Evolutionary conservation across 2,113 vertebrate species (phyloP).

Genomic region (Oreochromis spilurus): DNA sequence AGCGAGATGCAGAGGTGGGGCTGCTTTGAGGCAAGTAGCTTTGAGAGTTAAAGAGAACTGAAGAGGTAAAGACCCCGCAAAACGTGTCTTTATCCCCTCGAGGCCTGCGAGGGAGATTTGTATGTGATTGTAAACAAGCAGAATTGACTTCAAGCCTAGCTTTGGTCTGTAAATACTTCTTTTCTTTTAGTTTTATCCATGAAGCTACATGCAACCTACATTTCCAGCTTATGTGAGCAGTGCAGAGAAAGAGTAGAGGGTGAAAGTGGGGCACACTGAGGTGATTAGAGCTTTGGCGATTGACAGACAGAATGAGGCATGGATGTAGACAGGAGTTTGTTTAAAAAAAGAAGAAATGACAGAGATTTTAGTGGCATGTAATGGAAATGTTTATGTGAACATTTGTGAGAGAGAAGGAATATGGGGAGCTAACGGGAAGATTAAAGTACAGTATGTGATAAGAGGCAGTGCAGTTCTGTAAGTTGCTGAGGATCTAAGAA

Average conservation of each 20-base stretch:
- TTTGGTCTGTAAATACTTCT: background rate
- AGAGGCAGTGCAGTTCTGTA: background rate
- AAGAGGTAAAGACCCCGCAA: background rate
- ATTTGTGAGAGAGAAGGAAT: background rate
- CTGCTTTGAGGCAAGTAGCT: background rate
- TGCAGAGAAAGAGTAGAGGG: background rate
- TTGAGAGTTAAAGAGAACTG: background rate
- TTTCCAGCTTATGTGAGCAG: background rate
- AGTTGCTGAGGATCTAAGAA: conserved; percentile 22
- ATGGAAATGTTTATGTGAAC: conserved; percentile 9
- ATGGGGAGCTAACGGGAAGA: background rate
- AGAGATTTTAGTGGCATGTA: background rate
- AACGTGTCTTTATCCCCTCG: background rate
- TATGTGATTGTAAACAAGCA: conserved; percentile 11
- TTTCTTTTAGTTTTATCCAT: background rate
- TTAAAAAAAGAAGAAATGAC: background rate
- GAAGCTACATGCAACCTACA: background rate
- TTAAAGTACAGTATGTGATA: background rate
- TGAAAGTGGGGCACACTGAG: background rate
- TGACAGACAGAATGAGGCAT: conserved; percentile 12
- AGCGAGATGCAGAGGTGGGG: background rate
- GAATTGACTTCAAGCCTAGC: background rate
- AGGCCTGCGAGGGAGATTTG: background rate
- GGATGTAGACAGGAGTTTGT: background rate
- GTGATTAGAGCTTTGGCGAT: background rate